Conservation (phyloP, 2,797 vertebrate species). For the Argentina silus region DNA sequence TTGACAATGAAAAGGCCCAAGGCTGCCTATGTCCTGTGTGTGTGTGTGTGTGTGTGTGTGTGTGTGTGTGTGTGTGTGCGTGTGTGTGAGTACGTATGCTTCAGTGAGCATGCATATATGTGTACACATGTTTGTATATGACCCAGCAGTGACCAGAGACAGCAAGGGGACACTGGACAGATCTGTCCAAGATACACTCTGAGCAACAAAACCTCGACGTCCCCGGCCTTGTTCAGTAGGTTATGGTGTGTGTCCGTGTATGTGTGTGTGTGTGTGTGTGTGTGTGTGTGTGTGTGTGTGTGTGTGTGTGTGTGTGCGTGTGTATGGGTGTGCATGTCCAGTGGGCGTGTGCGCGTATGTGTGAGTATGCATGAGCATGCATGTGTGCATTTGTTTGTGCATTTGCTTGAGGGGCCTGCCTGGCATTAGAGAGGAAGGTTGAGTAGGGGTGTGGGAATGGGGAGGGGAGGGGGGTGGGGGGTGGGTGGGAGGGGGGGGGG, state of each 20-base stretch:
- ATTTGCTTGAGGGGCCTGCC: constrained; percentile 16
- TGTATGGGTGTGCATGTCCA: not conserved
- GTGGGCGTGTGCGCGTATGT: constrained; percentile 1
- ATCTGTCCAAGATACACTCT: constrained; percentile 24
- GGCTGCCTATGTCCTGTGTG: constrained; percentile 33
- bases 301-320: constrained; percentile 1
- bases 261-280: constrained; percentile 6
- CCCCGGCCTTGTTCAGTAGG: not conserved
- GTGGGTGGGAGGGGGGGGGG: constrained; percentile 15
- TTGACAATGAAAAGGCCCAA: constrained; percentile 42
- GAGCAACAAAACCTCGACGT: constrained; percentile 12
- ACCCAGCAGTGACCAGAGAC: constrained; percentile 18
- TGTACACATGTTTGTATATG: not conserved
- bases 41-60: constrained; percentile 22
- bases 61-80: constrained; percentile 13
- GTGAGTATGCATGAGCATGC: not conserved
- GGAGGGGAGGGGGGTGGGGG: constrained; percentile 34
- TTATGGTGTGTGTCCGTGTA: constrained; percentile 6
- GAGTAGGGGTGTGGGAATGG: constrained; percentile 37
- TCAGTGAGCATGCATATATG: too few relatives aligned
- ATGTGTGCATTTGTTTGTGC: constrained; percentile 25
- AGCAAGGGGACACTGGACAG: not conserved
- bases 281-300: constrained; percentile 8
- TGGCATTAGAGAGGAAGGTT: constrained; percentile 42
- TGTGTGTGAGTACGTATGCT: not conserved